Base-by-base conservation (phyloP, 2,888 invertebrate genomes). In the Cephus pygmeus region DNA sequence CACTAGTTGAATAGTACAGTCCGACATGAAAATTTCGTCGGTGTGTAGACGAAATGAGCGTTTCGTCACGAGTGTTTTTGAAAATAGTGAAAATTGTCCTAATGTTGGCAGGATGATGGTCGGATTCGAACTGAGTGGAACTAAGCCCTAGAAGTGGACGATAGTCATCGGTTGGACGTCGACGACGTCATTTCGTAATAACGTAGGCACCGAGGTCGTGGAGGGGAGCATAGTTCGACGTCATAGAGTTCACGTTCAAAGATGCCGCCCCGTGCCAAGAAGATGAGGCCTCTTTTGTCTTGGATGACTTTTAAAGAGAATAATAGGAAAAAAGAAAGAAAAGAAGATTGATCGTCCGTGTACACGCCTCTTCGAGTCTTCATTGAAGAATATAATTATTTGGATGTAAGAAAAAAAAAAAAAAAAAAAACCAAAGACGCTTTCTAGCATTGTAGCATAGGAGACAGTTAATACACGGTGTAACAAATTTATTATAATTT, bases 161-260 rank as follows among this genome's bases (percentile, higher is more conserved):
- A 75, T 78, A 69, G 78, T 71, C 23, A 76, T 78, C 78, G 78
- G 73, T 69, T 69, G 75, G 35, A 78, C 73, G 71, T 36, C 78
- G 40, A 35, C 78, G 35, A 78, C 76, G 40, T 34, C n/a, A 68
- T 76, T 75, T 69, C 73, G 76, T 76, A 73, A 75, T 75, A 34
- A 78, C 71, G 68, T 56, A 9, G 40, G 40, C 40, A 56, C 73
- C 36, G 35, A 34, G 71, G 4, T 76, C 68, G 68, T 69, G 76
- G 73, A 75, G 78, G 78, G 76, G 75, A 34, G 31, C 6, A 35
- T 12, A 56, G 15, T 6, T 56, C 40, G 40, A 56, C 40, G 40
- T 56, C 40, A 56, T 23, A 56, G 40, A 56, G 40, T 56, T 56
- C 40, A 56, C 40, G 40, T 56, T 56, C 40, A 56, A 56, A 56